These are phyloP conservation scores for Altica lythri DNA, from an alignment of 2,888 invertebrate species.

Conservation along the genomic window DNA sequence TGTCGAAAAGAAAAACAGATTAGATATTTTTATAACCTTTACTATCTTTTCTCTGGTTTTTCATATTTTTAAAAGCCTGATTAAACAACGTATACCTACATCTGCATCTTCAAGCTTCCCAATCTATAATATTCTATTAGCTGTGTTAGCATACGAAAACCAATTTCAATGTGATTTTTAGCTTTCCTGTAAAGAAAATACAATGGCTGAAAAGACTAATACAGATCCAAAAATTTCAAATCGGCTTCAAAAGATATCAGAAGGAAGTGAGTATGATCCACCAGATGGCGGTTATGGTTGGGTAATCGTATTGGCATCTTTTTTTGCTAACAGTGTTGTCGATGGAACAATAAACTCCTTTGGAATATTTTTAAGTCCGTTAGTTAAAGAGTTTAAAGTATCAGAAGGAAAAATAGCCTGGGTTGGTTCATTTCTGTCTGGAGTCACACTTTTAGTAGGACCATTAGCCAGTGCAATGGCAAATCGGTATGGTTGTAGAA, in stretches of 20 bases:
- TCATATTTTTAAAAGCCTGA: no score
- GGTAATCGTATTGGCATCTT: slow-evolving; percentile 94
- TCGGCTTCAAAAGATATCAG: not conserved
- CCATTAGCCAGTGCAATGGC: slow-evolving; percentile 83
- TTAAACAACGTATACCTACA: no score
- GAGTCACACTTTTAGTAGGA: slow-evolving; percentile 92
- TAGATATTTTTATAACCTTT: no score
- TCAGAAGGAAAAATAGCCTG: slow-evolving; percentile 90
- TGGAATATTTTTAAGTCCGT: slow-evolving; percentile 85
- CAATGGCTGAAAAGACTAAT: not conserved
- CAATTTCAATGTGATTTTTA: not conserved
- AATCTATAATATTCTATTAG: not conserved
- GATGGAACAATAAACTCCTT: slow-evolving; percentile 98
- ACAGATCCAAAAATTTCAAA: not conserved
- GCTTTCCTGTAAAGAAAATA: not conserved
- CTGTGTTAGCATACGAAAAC: not conserved
- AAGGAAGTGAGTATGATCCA: slow-evolving; percentile 47
- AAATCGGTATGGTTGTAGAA: slow-evolving; percentile 58
- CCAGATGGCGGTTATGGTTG: slow-evolving; percentile 92
- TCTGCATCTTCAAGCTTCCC: no score
- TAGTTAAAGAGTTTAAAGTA: slow-evolving; percentile 79
- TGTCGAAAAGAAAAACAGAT: no score
- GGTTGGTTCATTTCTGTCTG: slow-evolving; percentile 92
- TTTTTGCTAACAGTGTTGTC: slow-evolving; percentile 96
- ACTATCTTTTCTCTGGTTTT: no score